phyloP scores from a whole-genome alignment of 2,888 invertebrate genomes.

The Cordylochernes scorpioides region DNA sequence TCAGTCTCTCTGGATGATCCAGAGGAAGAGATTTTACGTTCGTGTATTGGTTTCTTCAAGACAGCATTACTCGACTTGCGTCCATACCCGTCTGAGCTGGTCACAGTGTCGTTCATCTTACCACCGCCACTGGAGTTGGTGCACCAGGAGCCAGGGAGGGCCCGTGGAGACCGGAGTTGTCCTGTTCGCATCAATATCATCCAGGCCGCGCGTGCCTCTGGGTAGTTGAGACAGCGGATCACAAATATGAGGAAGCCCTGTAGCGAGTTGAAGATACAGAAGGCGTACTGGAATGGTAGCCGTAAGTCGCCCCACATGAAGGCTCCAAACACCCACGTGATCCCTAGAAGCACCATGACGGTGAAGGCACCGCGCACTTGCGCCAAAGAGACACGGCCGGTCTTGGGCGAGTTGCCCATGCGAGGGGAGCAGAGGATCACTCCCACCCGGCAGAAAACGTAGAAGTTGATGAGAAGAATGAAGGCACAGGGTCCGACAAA shows the following conservation, averaged over 20 bases:
- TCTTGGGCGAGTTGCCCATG: constrained; percentile 10
- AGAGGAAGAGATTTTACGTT: too few relatives aligned
- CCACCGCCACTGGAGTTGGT: constrained; percentile 7
- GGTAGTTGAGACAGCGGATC: constrained; percentile 17
- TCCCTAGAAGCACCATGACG: constrained; percentile 18
- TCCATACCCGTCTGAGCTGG: too few relatives aligned
- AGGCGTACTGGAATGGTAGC: constrained; percentile 18
- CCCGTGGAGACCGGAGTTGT: constrained; percentile 7
- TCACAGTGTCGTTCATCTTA: constrained; percentile 5
- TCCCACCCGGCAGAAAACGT: constrained; percentile 23
- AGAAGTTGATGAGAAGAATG: constrained; percentile 22
- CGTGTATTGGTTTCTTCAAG: too few relatives aligned
- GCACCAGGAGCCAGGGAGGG: constrained; percentile 7
- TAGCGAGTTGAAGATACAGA: constrained; percentile 19
- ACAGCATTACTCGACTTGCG: too few relatives aligned
- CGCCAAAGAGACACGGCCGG: constrained; percentile 3
- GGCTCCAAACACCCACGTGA: constrained; percentile 20
- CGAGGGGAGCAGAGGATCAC: constrained; percentile 18
- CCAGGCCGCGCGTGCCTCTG: constrained; percentile 16
- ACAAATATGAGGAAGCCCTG: constrained; percentile 21
- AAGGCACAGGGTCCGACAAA: constrained; percentile 24
- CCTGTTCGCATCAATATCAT: constrained; percentile 13
- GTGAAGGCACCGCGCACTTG: constrained; percentile 17
- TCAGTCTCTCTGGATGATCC: too few relatives aligned
- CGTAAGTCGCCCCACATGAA: constrained; percentile 17